Base-by-base conservation (phyloP, 1,140 invertebrate genomes). In the Trichogramma pretiosum region DNA sequence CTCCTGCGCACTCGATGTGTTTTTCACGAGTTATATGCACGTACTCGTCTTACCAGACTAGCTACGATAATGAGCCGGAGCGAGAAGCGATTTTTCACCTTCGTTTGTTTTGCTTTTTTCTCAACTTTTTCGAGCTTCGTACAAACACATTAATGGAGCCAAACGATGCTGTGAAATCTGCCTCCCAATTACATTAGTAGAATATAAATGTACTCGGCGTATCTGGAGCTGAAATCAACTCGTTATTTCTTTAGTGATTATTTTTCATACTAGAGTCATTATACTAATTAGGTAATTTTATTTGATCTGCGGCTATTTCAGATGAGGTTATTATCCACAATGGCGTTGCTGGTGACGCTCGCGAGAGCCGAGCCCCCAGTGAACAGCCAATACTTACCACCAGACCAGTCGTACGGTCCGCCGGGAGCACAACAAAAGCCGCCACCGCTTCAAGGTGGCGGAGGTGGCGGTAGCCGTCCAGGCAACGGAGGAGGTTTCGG, bases 371-470 rank as follows among this genome's bases (percentile, higher is more conserved):
- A 67, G 50, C 65, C 65, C 7, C 63, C 65, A 24, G 68, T 73
- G 42, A 73, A 64, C 42, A 74, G 66, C 48, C 71, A 74, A 51
- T 78, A 78, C 56, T 65, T 78, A 39, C 76, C 76, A 2, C 68
- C 73, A 44, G 76, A 74, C 61, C 65, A 56, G 56, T 65, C 36
- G 28, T 69, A 67, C 43, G 61, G 63, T 21, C 43, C 57, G 19
- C 57, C 57, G 3, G 30, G 34, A 17, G 5, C 46, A 28, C 56
- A 55, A 34, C 53, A 55, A 24, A 36, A 33, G 34, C 44, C 46
- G n/a, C 50, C 32, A 13, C 46, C 54, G 7, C 49, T 41, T 32
- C 53, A 54, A 30, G 45, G 45, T 21, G 38, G 48, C 70, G 62
- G 61, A 63, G 28, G 36, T 13, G 24, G 24, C 22, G 18, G 51